Evolutionary conservation across 2,888 invertebrate species (phyloP).

Genomic region (Parnassius smintheus): DNA sequence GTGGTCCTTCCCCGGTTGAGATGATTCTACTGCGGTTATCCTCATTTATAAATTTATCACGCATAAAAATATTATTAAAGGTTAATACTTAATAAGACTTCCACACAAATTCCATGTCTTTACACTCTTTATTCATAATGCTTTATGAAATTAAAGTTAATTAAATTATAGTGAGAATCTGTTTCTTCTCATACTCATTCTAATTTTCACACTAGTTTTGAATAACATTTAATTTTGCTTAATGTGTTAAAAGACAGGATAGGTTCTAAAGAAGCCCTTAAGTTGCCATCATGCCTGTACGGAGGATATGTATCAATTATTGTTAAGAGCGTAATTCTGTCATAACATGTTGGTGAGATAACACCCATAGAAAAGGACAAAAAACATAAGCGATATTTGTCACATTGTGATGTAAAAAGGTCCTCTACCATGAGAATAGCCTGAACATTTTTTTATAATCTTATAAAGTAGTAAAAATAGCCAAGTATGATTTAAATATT

Average conservation of each 20-base stretch:
- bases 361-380: conserved; percentile 15
- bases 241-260: background rate
- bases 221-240: background rate
- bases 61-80: too few species aligned
- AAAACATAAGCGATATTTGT: conserved; percentile 12
- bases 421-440: conserved; percentile 1
- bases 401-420: conserved; percentile 6
- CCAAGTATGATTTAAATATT: conserved; percentile 21
- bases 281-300: conserved; percentile 7
- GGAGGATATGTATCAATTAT: conserved; percentile 48
- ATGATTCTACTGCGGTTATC: too few species aligned
- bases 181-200: too few species aligned
- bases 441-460: conserved; percentile 9
- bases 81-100: too few species aligned
- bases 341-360: conserved; percentile 18
- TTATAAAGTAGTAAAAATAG: conserved; percentile 21
- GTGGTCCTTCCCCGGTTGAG: too few species aligned
- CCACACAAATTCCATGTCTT: too few species aligned
- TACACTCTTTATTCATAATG: too few species aligned
- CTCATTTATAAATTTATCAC: too few species aligned
- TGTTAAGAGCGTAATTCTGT: conserved; percentile 21
- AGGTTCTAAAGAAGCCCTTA: background rate
- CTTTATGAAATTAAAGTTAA: too few species aligned
- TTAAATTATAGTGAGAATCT: too few species aligned
- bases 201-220: too few species aligned